Evolutionary conservation across 2,888 invertebrate genomes (phyloP), one percentile per base, ranked within the genome.

Genomic region (Elegia similella): DNA sequence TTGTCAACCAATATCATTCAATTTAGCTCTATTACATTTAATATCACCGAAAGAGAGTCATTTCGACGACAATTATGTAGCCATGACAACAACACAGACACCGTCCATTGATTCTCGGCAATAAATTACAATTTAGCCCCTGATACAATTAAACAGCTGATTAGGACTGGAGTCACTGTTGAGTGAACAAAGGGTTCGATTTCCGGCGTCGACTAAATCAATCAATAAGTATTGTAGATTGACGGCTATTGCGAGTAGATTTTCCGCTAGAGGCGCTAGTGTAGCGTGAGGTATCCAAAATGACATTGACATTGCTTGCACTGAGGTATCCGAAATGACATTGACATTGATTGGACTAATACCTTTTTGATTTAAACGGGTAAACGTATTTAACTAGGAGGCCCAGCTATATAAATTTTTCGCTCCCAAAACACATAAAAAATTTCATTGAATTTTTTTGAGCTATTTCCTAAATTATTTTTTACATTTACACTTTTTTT

Each of bases 171-270:
- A 34, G 50, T 50, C 34, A 50, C n/a, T 7, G 50, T 38, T 38
- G 34, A 32, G 12, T 38, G 50, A 34, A 50, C 50, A 50, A 50
- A 50, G 50, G 50, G 50, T 32, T 50, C 50, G 13, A 50, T 50
- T 50, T 50, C 50, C 50, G 34, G 50, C 34, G 15, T 15, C 15
- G 34, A 50, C 12, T 32, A 30, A 50, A 50, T 50, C 34, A 50
- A 50, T 50, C 23, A 46, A 38, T 38, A 23, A 2, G 38, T 38
- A 38, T 10, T 12, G 38, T n/a, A 2, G 38, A 38, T 6, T 34
- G 2, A 34, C 2, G 10, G 10, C 12, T 34, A 2, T 34, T 10
- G 1, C 3, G 12, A 34, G 12, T 34, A 34, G 12, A 34, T 34
- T 10, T 6, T 6, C n/a, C n/a, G n/a, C n/a, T n/a, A n/a, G n/a